These are phyloP conservation scores for Crotophaga sulcirostris DNA, from an alignment of 2,113 vertebrate species.

Conservation along the genomic window DNA sequence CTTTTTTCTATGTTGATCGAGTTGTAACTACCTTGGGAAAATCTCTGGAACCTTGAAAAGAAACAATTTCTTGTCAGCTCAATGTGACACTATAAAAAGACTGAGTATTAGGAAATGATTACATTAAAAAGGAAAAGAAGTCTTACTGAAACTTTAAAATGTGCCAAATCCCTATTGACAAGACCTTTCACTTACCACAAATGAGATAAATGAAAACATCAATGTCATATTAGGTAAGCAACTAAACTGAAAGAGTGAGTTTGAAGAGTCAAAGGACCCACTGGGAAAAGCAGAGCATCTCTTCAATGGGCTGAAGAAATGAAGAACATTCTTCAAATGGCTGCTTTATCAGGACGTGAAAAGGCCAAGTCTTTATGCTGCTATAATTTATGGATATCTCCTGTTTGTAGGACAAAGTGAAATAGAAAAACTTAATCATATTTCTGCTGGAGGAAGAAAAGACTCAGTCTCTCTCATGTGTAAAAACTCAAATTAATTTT, in stretches of 20 bases:
- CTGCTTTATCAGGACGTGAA: conserved; percentile 32
- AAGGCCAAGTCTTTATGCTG: conserved; percentile 50
- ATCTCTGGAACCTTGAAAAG: conserved; percentile 43
- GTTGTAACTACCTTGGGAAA: conserved; percentile 42
- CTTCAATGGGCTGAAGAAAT: conserved; percentile 52
- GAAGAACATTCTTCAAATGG: conserved; percentile 53
- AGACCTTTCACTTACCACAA: conserved; percentile 46
- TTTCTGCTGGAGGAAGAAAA: conserved; percentile 27
- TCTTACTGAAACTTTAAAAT: conserved; percentile 44
- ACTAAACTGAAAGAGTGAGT: conserved; percentile 37
- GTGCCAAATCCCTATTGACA: conserved; percentile 41
- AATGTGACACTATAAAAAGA: conserved; percentile 29
- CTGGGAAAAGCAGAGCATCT: conserved; percentile 22
- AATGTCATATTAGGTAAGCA: conserved; percentile 59
- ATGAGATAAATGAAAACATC: conserved; percentile 58
- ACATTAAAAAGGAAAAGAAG: conserved; percentile 49
- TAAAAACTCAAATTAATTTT: conserved; percentile 34
- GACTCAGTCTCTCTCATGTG: background rate
- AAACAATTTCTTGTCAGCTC: conserved; percentile 39
- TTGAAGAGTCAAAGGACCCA: conserved; percentile 46
- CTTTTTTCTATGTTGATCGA: conserved; percentile 12
- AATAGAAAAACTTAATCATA: conserved; percentile 46
- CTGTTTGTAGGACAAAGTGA: conserved; percentile 58
- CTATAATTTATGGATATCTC: conserved; percentile 53
- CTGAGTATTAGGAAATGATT: conserved; percentile 48